phyloP scores from a whole-genome alignment of 2,797 vertebrate genomes.

The Crypturellus tataupa region DNA sequence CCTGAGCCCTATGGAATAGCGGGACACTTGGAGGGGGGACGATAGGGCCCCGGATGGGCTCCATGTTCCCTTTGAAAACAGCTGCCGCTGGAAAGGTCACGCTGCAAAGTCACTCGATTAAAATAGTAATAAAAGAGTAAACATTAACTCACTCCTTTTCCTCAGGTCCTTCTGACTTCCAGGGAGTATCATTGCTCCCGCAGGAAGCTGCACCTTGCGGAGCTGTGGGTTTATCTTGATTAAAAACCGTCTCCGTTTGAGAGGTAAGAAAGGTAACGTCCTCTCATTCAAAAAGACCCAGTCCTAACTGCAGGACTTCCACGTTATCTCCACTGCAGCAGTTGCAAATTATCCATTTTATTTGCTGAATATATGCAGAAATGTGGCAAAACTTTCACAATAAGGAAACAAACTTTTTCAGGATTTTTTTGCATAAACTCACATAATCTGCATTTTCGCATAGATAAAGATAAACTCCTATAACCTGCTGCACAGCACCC shows the following conservation, averaged over 20 bases:
- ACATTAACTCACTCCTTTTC: slow-evolving; percentile 83
- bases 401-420: not conserved
- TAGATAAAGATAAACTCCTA: not conserved
- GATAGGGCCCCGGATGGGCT: not conserved
- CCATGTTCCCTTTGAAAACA: slow-evolving; percentile 15
- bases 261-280: slow-evolving; percentile 69
- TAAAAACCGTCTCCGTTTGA: slow-evolving; percentile 79
- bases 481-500: not conserved
- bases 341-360: not conserved
- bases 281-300: slow-evolving; percentile 37
- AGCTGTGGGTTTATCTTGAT: slow-evolving; percentile 83
- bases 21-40: not conserved
- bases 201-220: slow-evolving; percentile 72
- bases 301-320: slow-evolving; percentile 33
- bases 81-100: slow-evolving; percentile 71
- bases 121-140: slow-evolving; percentile 78
- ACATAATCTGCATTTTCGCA: not conserved
- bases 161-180: slow-evolving; percentile 78
- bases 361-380: slow-evolving; percentile 21
- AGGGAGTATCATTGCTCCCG: slow-evolving; percentile 66
- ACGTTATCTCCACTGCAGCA: slow-evolving; percentile 43
- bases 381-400: not conserved
- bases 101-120: slow-evolving; percentile 73
- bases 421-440: not conserved
- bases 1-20: too few relatives aligned